These are phyloP conservation scores for Esox lucius DNA, from an alignment of 2,797 vertebrate genomes.

Conservation along the genomic window DNA sequence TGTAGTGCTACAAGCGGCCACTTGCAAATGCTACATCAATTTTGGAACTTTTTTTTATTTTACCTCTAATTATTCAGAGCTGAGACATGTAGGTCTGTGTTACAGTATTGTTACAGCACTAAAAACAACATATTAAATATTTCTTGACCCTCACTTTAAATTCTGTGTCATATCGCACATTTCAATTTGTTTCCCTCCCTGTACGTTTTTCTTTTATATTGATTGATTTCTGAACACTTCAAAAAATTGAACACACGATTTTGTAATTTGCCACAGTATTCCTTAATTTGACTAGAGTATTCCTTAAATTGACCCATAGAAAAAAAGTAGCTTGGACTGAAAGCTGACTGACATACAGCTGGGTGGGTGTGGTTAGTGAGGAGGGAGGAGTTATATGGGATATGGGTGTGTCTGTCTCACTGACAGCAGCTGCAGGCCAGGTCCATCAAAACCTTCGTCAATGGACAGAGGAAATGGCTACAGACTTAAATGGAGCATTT, in stretches of 20 bases:
- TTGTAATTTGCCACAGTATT: too few species aligned
- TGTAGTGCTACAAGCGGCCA: background rate
- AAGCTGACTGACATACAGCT: background rate
- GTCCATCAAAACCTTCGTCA: conserved; percentile 50
- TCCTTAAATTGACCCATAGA: too few species aligned
- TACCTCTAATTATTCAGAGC: too few species aligned
- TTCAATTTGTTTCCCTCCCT: background rate
- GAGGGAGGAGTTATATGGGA: conserved; percentile 3
- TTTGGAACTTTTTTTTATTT: too few species aligned
- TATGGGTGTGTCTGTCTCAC: conserved; percentile 14
- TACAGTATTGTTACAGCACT: too few species aligned
- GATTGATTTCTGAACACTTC: too few species aligned
- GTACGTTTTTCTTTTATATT: background rate
- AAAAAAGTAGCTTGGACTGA: background rate
- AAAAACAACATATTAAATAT: too few species aligned
- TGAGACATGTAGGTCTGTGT: too few species aligned
- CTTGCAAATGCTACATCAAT: too few species aligned
- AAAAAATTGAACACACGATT: too few species aligned
- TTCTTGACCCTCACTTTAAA: too few species aligned
- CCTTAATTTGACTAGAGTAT: too few species aligned
- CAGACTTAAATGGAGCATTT: conserved; percentile 55
- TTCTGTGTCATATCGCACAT: background rate
- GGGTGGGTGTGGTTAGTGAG: background rate
- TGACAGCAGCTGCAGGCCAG: conserved; percentile 6
- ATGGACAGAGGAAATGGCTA: conserved; percentile 49